Percentiles rank a stretch among this genome's conserved stretches.
Evolutionary conservation across 1,140 invertebrate species (phyloP).

Genomic region (Gonioctena quinquepunctata): DNA sequence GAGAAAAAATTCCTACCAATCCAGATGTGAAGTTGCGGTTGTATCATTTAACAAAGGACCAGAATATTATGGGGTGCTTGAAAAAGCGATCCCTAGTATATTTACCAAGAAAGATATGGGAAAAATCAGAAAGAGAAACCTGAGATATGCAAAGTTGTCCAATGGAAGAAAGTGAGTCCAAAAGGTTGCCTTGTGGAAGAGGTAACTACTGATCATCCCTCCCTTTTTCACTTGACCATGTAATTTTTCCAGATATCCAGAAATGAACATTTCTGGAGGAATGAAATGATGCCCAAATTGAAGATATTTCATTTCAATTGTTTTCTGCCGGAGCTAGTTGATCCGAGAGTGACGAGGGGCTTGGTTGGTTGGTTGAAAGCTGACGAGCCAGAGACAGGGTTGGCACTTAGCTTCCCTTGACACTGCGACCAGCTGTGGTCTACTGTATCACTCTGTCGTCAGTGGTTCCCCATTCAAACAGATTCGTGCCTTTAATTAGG

Average conservation of each 20-base stretch:
- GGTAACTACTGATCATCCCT: not conserved
- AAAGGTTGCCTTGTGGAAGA: conserved; percentile 24
- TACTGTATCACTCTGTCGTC: no score
- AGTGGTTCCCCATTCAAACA: no score
- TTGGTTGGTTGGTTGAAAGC: no score
- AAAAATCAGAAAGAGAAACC: conserved; percentile 3
- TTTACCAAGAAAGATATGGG: not conserved
- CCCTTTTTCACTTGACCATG: conserved; percentile 12
- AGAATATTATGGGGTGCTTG: conserved; percentile 3
- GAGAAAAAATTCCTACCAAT: conserved; percentile 39
- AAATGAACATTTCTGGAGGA: conserved; percentile 29
- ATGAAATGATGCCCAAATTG: conserved; percentile 32
- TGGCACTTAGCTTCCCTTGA: no score
- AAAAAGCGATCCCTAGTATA: not conserved
- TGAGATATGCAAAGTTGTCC: conserved; percentile 1
- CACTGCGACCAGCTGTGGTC: no score
- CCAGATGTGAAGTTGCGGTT: conserved; percentile 41
- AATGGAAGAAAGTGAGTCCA: conserved; percentile 32
- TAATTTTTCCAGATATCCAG: conserved; percentile 24
- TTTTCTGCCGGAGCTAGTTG: no score
- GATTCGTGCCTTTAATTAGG: no score
- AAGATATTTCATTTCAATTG: no score
- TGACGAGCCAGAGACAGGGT: no score
- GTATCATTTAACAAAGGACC: conserved; percentile 42
- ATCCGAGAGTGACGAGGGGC: no score